These are phyloP conservation scores for Rhinoraja longicauda DNA, from an alignment of 2,797 vertebrate genomes.

Conservation along the genomic window DNA sequence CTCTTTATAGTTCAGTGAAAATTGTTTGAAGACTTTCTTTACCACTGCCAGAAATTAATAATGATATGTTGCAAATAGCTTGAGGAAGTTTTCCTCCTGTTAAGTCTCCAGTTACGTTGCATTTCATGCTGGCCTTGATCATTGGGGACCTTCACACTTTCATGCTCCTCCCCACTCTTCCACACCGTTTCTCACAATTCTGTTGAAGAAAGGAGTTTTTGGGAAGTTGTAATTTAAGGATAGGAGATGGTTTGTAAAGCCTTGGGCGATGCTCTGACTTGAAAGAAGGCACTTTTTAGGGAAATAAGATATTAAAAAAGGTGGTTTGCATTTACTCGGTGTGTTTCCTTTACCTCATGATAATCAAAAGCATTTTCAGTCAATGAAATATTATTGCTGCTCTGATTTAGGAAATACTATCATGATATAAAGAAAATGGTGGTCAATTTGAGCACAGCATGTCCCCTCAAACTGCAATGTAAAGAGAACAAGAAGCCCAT, in stretches of 20 bases:
- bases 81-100: background rate
- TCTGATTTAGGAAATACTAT: no score
- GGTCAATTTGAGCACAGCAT: no score
- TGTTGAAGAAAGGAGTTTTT: background rate
- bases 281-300: background rate
- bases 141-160: background rate
- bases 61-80: background rate
- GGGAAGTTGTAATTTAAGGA: background rate
- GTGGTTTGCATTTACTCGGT: no score
- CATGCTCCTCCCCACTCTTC: background rate
- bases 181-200: background rate
- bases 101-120: background rate
- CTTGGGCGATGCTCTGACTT: background rate
- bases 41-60: background rate
- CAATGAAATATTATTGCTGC: no score
- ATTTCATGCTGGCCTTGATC: background rate
- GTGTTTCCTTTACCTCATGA: no score
- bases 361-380: no score
- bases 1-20: background rate
- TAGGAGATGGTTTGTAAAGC: background rate
- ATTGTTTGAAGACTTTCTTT: background rate
- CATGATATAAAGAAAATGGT: no score
- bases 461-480: no score
- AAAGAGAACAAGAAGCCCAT: no score
- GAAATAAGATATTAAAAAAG: background rate